A percentile compares a stretch with the other conserved stretches of the same genome.
phyloP scores from a whole-genome alignment of 2,113 vertebrate genomes.

The Motacilla tschutschensis region DNA sequence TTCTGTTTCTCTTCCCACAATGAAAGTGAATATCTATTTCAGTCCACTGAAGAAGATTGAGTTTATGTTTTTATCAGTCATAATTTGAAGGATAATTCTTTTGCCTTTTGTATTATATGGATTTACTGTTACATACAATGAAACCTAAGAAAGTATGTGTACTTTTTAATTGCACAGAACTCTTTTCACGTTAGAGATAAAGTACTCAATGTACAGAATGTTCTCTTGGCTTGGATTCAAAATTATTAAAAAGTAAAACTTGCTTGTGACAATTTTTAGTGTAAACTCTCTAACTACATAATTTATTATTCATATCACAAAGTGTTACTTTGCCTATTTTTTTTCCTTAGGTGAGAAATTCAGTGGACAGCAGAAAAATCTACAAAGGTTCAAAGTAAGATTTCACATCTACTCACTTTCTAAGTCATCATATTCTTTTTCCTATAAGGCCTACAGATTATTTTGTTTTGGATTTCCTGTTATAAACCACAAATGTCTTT shows the following conservation, averaged over 20 bases:
- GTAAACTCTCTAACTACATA: background rate
- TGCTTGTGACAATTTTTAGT: background rate
- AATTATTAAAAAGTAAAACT: background rate
- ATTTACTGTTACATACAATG: background rate
- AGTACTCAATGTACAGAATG: background rate
- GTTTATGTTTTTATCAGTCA: background rate
- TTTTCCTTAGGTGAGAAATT: conserved; percentile 60
- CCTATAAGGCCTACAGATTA: background rate
- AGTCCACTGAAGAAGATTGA: background rate
- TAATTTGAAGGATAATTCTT: background rate
- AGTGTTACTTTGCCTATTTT: conserved; percentile 20
- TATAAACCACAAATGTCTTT: background rate
- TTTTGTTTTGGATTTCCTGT: background rate
- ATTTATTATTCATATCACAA: background rate
- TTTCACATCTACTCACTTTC: background rate
- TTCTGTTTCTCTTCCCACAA: background rate
- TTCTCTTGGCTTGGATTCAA: background rate
- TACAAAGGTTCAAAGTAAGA: conserved; percentile 71
- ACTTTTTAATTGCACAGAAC: background rate
- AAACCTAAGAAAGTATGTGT: background rate
- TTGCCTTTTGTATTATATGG: background rate
- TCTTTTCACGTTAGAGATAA: background rate
- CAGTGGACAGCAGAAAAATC: conserved; percentile 43
- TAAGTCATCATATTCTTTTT: background rate
- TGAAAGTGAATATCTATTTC: background rate